Base-by-base conservation (phyloP, 2,888 invertebrate species). In the Rhingia campestris region DNA sequence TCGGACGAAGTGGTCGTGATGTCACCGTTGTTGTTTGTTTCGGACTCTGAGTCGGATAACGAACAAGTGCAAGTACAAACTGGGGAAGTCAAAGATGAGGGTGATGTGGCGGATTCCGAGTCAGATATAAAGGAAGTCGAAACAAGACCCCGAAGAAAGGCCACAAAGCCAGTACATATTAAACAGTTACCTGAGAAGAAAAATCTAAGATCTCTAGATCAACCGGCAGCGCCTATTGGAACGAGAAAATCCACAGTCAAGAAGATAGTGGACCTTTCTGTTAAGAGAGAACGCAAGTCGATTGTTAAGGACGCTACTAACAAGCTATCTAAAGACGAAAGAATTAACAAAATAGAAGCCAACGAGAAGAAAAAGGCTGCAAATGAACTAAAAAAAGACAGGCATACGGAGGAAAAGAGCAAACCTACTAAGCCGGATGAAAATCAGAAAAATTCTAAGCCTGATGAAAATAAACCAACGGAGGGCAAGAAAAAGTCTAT, bases 21-120 rank as follows among this genome's bases (percentile, higher is more conserved):
- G 91, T 90, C 91, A 2, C 91, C 91, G 0, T 84, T 91, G 56
- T 7, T 91, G 4, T 88, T 90, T 30, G 88, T 88, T 56, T 90
- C 91, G 0, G 91, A 91, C 37, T 87, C 90, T 0, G 90, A 90
- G 4, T 81, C 86, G 4, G 88, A 88, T 3, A 67, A 22, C 49
- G 85, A 86, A 22, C 45, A 53, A 5, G 43, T 63, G 3, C 87
- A 86, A 7, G 10, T 89, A 6, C 86, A 43, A 66, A 64, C 22
- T 22, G 41, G 45, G 2, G 37, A 64, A 3, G 4, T 9, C 9
- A 41, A 39, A 32, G 33, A n/a, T n/a, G 35, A 56, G 7, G 12
- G 33, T 22, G 56, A 12, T 1, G 5, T 7, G 14, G 4, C n/a
- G 2, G 4, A 10, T 5, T 30, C 35, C 6, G 30, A 61, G 10